Conservation (phyloP, 1,140 invertebrate genomes). For the Euglossa dilemma region DNA sequence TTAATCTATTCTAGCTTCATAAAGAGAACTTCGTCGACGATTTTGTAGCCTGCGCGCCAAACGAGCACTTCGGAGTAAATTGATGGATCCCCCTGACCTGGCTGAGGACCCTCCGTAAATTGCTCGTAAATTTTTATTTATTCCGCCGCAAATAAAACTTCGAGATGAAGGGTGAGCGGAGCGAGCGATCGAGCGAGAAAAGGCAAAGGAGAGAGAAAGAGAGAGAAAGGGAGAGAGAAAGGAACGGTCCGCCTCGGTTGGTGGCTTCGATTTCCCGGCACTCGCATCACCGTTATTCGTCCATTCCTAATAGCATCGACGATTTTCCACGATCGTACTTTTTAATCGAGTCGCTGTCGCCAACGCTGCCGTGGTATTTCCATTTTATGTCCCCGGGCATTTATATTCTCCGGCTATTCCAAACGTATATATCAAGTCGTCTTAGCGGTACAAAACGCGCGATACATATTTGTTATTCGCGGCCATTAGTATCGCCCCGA, state of each 20-base stretch:
- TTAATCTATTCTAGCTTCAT: constrained; percentile 82
- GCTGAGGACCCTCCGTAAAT: constrained; percentile 69
- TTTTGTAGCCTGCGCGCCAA: constrained; percentile 80
- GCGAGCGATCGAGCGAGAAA: background rate
- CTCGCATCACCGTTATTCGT: constrained; percentile 30
- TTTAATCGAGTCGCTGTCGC: constrained; percentile 27
- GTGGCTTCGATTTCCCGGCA: constrained; percentile 32
- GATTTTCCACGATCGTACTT: constrained; percentile 62
- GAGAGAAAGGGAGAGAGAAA: background rate
- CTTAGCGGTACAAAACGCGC: background rate
- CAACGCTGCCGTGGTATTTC: constrained; percentile 5
- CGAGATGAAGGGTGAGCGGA: constrained; percentile 21
- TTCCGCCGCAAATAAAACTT: constrained; percentile 68
- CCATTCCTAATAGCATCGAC: constrained; percentile 55
- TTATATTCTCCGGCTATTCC: constrained; percentile 15
- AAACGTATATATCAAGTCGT: background rate
- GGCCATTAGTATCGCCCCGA: too few species aligned
- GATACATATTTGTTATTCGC: background rate
- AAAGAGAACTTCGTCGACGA: constrained; percentile 81
- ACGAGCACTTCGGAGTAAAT: constrained; percentile 79
- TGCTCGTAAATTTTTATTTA: constrained; percentile 75
- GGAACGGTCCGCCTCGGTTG: constrained; percentile 4
- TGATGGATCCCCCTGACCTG: constrained; percentile 73
- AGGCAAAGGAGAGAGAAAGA: too few species aligned
- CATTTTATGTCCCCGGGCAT: constrained; percentile 32